Base-by-base conservation (phyloP, 1,140 invertebrate genomes). In the Ceratosolen solmsi region DNA sequence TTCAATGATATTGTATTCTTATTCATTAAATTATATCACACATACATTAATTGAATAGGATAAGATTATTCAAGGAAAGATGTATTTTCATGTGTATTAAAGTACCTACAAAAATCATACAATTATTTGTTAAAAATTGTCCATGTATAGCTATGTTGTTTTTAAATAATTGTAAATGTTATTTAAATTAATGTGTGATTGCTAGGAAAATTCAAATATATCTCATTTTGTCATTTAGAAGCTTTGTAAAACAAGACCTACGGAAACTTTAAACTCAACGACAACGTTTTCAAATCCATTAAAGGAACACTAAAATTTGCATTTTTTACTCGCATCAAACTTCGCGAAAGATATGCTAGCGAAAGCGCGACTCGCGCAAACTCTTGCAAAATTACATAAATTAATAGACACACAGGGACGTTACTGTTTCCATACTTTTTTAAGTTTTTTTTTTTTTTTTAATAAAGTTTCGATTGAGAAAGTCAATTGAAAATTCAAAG, bases 371-470 rank as follows among this genome's bases (percentile, higher is more conserved):
- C 46, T 80, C 78, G 63, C 65, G 56, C 71, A 81, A 75, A 74
- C 56, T 81, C 46, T 49, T 22, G 11, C n/a, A 49, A 56, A 80
- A 81, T 81, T 75, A 75, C 79, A 81, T 75, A 81, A 81, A 81
- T 81, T 75, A 81, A 75, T 30, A 56, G 30, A 51, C 11, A 25
- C 25, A 30, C 11, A 30, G 13, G 22, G 41, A 27, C 22, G 9
- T 49, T 8, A 72, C 13, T 46, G n/a, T 51, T 51, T 20, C 63
- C 38, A 71, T 46, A 46, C 38, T 72, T 38, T 5, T n/a, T 68
- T 0, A 38, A 36, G 49, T 74, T 74, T 20, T 20, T 74, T 74
- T n/a, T 74, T n/a, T 74, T 20, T 20, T 74, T 74, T n/a, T 74
- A 33, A 54, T 46, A 46, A 76, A 76, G 74, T 76, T 76, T 41